Evolutionary conservation across 2,888 invertebrate species (phyloP).

Genomic region (Sinopyrophorus schimmeli): DNA sequence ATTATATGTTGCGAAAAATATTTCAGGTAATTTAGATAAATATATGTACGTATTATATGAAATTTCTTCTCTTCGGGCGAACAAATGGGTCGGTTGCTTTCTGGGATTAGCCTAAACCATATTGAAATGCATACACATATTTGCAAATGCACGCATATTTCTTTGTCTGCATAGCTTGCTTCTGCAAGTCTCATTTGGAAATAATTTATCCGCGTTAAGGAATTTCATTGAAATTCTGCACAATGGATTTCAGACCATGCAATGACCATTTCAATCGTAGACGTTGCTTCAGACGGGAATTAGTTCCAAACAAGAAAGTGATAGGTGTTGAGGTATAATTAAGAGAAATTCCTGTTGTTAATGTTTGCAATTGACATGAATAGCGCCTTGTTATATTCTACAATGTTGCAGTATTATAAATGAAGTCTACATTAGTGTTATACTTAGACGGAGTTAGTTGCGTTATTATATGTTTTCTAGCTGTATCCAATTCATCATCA

Average conservation of each 20-base stretch:
- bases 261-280: constrained; percentile 9
- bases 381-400: constrained; percentile 6
- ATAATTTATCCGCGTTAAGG: background rate
- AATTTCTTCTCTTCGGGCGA: no score
- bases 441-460: constrained; percentile 9
- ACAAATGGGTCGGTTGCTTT: no score
- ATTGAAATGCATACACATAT: constrained; percentile 4
- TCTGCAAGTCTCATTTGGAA: no score
- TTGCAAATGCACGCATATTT: background rate
- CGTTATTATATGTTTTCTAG: constrained; percentile 10
- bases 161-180: no score
- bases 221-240: constrained; percentile 4
- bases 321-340: constrained; percentile 14
- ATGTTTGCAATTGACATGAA: constrained; percentile 15
- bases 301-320: constrained; percentile 13
- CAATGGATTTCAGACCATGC: no score
- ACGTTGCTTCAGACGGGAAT: constrained; percentile 2
- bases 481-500: constrained; percentile 13
- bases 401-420: constrained; percentile 14
- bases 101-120: no score
- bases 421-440: constrained; percentile 7
- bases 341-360: constrained; percentile 12
- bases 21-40: constrained; percentile 9
- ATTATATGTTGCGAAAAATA: constrained; percentile 9
- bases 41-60: no score